Evolutionary conservation across 2,113 vertebrate genomes (phyloP).

Genomic region (Dasyprocta punctata): DNA sequence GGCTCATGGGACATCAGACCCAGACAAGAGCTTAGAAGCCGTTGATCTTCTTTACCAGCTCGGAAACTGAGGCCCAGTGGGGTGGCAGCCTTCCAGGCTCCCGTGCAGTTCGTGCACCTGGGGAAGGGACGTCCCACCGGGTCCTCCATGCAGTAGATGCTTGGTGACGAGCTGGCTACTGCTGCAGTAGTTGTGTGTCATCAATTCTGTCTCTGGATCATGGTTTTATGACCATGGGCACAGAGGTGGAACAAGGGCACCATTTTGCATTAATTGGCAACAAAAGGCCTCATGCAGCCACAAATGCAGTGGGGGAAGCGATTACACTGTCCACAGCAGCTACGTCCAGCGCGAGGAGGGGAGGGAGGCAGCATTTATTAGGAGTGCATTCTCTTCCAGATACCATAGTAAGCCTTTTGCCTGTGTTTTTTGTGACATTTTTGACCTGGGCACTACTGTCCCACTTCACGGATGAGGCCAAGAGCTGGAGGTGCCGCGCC

Average conservation of each 20-base stretch:
- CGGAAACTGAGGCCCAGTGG: slow-evolving; percentile 44
- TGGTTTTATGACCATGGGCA: not conserved
- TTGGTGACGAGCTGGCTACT: not conserved
- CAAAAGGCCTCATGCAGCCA: not conserved
- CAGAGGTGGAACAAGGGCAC: slow-evolving; percentile 19
- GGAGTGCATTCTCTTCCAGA: not conserved
- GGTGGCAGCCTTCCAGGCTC: not conserved
- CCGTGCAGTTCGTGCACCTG: not conserved
- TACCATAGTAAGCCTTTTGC: not conserved
- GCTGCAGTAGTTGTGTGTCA: not conserved
- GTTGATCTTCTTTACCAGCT: not conserved
- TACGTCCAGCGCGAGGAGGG: not conserved
- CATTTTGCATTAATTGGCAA: slow-evolving; percentile 13
- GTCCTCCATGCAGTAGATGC: not conserved
- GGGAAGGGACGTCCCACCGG: not conserved
- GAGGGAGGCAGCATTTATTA: not conserved
- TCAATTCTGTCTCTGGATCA: not conserved
- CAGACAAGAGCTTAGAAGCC: not conserved
- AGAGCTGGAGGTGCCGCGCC: not conserved
- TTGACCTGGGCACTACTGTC: not conserved
- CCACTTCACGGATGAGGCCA: not conserved
- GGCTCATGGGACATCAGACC: not conserved
- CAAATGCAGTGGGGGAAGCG: not conserved
- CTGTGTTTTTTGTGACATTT: not conserved
- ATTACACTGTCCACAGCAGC: not conserved